Evolutionary conservation across 2,888 invertebrate genomes (phyloP).

Genomic region (Ctenicera cuprea): DNA sequence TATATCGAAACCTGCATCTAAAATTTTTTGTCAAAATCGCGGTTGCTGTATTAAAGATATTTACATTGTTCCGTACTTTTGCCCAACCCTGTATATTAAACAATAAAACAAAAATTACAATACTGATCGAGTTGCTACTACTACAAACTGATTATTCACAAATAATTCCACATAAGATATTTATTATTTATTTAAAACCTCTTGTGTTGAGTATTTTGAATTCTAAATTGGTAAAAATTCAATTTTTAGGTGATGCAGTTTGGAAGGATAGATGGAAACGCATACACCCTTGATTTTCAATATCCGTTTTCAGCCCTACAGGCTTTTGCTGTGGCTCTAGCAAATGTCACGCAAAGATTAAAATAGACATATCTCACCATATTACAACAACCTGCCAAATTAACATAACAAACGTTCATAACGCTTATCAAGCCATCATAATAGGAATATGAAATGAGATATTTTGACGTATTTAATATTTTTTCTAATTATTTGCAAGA

Average conservation of each 20-base stretch:
- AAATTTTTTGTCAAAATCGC: no score
- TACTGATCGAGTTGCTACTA: no score
- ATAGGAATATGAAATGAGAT: conserved; percentile 37
- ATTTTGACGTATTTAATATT: conserved; percentile 43
- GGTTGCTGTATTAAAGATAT: no score
- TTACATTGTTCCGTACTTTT: no score
- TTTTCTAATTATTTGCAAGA: conserved; percentile 39
- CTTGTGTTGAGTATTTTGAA: no score
- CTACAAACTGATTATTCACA: no score
- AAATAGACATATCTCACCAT: conserved; percentile 77
- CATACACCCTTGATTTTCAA: conserved; percentile 98
- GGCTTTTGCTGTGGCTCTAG: conserved; percentile 98
- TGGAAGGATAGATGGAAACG: conserved; percentile 98
- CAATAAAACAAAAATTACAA: no score
- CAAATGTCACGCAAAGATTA: conserved; percentile 95
- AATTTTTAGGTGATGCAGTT: conserved; percentile 96
- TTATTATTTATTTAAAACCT: no score
- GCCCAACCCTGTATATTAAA: no score
- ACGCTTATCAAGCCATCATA: conserved; percentile 46
- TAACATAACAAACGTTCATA: conserved; percentile 37
- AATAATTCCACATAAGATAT: no score
- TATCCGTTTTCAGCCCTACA: conserved; percentile 99
- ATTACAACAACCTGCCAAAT: conserved; percentile 50
- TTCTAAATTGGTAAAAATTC: no score
- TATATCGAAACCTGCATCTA: no score